Conservation (phyloP, 1,140 invertebrate genomes). For the Coenobita brevimanus region DNA sequence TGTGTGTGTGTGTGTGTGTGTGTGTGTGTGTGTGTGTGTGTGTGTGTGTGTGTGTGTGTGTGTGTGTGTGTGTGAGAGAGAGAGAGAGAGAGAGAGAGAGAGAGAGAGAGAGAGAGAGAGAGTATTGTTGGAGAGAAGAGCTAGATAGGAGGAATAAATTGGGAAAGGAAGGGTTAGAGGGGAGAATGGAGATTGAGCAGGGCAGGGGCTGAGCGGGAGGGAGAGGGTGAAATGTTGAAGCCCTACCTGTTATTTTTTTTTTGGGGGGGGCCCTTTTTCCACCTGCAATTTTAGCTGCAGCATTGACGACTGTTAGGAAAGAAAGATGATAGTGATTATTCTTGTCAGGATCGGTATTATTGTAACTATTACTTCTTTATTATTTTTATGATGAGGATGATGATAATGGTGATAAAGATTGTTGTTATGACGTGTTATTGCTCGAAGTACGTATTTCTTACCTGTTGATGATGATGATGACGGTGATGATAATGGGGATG, state of each 20-base stretch:
- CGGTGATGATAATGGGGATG: no score
- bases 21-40: background rate
- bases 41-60: background rate
- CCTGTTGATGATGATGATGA: no score
- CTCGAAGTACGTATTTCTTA: no score
- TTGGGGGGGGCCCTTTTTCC: background rate
- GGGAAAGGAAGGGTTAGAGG: background rate
- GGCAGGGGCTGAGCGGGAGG: background rate
- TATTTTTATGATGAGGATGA: no score
- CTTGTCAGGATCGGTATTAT: no score
- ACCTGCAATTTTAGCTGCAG: no score
- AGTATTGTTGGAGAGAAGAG: background rate
- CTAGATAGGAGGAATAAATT: background rate
- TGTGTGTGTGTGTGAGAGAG: background rate
- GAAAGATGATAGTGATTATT: no score
- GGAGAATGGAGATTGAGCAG: background rate
- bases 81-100: background rate
- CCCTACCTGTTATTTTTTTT: background rate
- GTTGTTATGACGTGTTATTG: no score
- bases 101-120: background rate
- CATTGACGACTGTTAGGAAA: no score
- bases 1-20: constrained; percentile 27
- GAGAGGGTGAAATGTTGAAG: background rate
- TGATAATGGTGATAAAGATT: no score
- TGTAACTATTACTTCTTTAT: no score